Conservation (phyloP, 2,797 vertebrate species). For the Erpetoichthys calabaricus region DNA sequence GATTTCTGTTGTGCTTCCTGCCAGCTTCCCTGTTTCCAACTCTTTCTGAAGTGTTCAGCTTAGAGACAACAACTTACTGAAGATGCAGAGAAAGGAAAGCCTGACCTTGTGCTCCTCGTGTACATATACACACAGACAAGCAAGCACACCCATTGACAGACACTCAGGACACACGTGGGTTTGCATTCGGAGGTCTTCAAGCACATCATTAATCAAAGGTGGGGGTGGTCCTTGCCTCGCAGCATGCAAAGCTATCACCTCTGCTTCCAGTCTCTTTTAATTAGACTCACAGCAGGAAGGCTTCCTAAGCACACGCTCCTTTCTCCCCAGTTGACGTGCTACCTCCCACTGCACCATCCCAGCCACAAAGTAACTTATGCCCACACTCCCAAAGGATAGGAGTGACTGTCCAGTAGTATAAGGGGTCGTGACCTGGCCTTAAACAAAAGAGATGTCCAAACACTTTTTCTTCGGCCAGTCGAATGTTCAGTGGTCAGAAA, state of each 20-base stretch:
- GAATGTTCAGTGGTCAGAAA: slow-evolving; percentile 10
- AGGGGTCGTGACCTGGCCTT: slow-evolving; percentile 24
- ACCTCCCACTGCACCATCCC: slow-evolving; percentile 4
- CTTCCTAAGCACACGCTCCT: slow-evolving; percentile 28
- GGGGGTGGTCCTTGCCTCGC: slow-evolving; percentile 48
- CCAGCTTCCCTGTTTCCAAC: too few species aligned
- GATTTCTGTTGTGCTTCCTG: too few species aligned
- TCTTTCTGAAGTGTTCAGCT: too few species aligned
- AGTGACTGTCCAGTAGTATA: slow-evolving; percentile 15
- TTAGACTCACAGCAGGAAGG: slow-evolving; percentile 72
- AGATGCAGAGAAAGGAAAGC: too few species aligned
- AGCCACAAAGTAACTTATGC: background rate
- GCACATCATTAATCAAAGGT: slow-evolving; percentile 65
- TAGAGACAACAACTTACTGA: too few species aligned
- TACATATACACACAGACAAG: too few species aligned
- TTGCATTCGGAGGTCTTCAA: slow-evolving; percentile 42
- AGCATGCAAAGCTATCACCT: slow-evolving; percentile 52
- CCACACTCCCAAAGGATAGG: slow-evolving; percentile 11
- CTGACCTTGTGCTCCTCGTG: too few species aligned
- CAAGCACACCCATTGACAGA: slow-evolving; percentile 3
- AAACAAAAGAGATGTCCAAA: slow-evolving; percentile 22
- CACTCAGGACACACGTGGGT: slow-evolving; percentile 37
- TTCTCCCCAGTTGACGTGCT: slow-evolving; percentile 11
- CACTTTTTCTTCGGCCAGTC: slow-evolving; percentile 18
- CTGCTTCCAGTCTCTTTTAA: slow-evolving; percentile 68